Evolutionary conservation across 2,113 vertebrate species (phyloP).

Genomic region (Glaucidium brasilianum): DNA sequence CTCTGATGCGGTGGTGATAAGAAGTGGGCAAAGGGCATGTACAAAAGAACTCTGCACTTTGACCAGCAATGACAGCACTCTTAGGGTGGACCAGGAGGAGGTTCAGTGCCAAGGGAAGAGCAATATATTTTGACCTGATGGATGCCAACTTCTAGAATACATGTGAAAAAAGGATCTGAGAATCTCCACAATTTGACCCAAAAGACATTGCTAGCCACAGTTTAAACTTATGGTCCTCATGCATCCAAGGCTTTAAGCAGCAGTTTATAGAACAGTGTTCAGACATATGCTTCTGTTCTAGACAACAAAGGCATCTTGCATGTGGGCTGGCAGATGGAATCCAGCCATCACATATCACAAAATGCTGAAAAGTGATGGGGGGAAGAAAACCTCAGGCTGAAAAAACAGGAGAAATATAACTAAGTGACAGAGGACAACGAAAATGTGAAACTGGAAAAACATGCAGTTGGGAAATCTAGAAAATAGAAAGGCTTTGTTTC

Average conservation of each 20-base stretch:
- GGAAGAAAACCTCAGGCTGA: neutral
- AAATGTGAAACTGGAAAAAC: neutral
- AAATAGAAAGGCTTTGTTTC: neutral
- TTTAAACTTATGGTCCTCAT: neutral
- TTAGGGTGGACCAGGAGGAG: neutral
- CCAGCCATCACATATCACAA: neutral
- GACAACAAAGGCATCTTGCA: slow-evolving; percentile 15
- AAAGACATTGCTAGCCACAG: neutral
- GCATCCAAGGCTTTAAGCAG: neutral
- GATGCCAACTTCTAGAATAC: neutral
- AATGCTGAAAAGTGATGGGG: neutral
- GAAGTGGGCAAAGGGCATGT: neutral
- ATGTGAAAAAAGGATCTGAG: neutral
- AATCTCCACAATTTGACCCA: neutral
- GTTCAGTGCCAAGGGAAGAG: neutral
- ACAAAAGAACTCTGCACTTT: neutral
- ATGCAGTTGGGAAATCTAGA: neutral
- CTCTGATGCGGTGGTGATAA: neutral
- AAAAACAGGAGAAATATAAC: neutral
- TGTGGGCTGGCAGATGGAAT: neutral
- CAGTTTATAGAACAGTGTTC: neutral
- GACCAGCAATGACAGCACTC: neutral
- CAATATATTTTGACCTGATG: neutral
- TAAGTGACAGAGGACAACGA: neutral
- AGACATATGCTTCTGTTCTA: neutral